Evolutionary conservation across 1,140 invertebrate species (phyloP), one percentile per base, ranked within the genome.

Genomic region (Trachymyrmex septentrionalis): DNA sequence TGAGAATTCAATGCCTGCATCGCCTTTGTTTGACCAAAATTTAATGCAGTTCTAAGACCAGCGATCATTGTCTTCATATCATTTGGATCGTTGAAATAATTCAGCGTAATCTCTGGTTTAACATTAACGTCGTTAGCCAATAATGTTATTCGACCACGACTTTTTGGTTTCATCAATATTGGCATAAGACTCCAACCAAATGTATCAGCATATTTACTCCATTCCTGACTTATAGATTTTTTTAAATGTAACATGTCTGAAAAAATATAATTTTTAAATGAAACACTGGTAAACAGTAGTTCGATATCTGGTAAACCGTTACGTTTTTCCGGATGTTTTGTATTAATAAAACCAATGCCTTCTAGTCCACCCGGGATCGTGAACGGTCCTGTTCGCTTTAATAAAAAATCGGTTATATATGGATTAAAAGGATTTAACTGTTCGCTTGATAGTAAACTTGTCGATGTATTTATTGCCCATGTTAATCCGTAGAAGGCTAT

Each of bases 331-430:
- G 96, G 96, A 86, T 97, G 96, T 89, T 97, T 96, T 14, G 97
- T 95, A 86, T 98, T 96, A 87, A 97, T 95, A 90, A 98, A 98
- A 1, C 97, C 96, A 0, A 98, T 92, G 0, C 96, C 97, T 94
- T 99, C 98, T 80, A 19, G 7, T 24, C 97, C 98, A 19, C 98
- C 98, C 0, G 98, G 96, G 4, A 98, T 96, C 0, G 98, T 96
- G 21, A 98, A 92, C 0, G 97, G 97, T n/a, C 98, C 98, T 85
- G 95, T 95, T 87, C 96, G 96, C 21, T 96, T 92, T 30, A 91
- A 95, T 85, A 95, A 94, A 94, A 93, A 97, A 88, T 94, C 95
- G 19, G 93, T 92, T 0, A 95, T 84, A 44, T 94, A 0, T 1
- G 71, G 71, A 55, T 73, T 53, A 3, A 88, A 66, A 6, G 93